Conservation (phyloP, 2,113 vertebrate species). For the Brevimyrus niger region DNA sequence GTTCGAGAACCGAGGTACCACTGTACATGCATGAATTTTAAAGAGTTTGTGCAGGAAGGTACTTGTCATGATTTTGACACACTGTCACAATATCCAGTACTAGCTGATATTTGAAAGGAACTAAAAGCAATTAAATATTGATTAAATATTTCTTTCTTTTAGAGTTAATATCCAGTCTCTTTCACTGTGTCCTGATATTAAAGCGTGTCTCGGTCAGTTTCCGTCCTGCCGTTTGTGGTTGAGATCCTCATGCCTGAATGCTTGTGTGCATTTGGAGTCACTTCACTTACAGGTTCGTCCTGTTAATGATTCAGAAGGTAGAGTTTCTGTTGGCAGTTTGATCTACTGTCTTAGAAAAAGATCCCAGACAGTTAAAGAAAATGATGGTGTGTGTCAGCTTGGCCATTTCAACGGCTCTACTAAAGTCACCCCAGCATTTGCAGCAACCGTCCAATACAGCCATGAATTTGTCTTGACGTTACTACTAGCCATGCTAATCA, state of each 20-base stretch:
- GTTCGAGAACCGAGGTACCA: too few relatives aligned
- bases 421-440: neutral
- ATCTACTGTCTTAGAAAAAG: neutral
- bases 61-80: neutral
- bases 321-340: neutral
- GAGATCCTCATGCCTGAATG: neutral
- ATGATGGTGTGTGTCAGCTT: neutral
- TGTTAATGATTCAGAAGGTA: neutral
- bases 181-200: neutral
- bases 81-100: neutral
- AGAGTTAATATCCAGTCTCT: neutral
- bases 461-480: neutral
- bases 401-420: neutral
- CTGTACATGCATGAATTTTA: neutral
- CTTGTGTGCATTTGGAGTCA: neutral
- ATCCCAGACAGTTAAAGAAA: neutral
- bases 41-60: neutral
- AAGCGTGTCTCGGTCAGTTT: neutral
- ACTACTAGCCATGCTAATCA: neutral
- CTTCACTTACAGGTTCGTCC: neutral
- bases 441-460: neutral
- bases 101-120: neutral
- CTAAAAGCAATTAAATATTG: neutral
- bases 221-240: neutral
- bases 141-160: neutral